Evolutionary conservation across 2,888 invertebrate genomes (phyloP).

Genomic region (Oithona nana): DNA sequence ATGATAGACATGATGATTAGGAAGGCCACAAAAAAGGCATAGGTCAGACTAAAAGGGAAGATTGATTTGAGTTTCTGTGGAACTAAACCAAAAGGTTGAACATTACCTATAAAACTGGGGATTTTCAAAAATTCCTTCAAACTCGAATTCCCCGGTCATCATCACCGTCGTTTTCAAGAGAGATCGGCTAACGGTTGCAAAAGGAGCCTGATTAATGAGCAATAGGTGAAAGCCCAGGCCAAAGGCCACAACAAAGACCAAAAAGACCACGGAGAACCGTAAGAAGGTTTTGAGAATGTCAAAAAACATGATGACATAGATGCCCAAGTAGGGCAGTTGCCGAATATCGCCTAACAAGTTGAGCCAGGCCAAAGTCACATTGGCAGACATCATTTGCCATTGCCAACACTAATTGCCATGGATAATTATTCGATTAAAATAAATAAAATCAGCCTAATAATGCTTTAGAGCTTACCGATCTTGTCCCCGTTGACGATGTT

Average conservation of each 20-base stretch:
- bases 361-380: conserved; percentile 31
- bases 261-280: conserved; percentile 27
- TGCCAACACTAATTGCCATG: conserved; percentile 19
- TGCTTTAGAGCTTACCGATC: background rate
- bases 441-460: background rate
- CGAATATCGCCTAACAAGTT: conserved; percentile 27
- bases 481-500: background rate
- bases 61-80: background rate
- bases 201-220: conserved; percentile 20
- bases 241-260: conserved; percentile 27
- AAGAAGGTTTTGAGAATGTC: conserved; percentile 28
- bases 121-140: conserved; percentile 24
- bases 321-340: conserved; percentile 27
- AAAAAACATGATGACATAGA: conserved; percentile 30
- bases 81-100: too few species aligned
- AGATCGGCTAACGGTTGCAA: conserved; percentile 23
- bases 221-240: conserved; percentile 23
- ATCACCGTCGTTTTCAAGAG: conserved; percentile 28
- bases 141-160: conserved; percentile 29
- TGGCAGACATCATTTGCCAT: conserved; percentile 27
- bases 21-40: conserved; percentile 25
- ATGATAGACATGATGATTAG: conserved; percentile 27
- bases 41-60: too few species aligned
- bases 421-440: background rate
- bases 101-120: background rate